A percentile compares a stretch with the other conserved stretches of the same genome.
These are phyloP conservation scores for Hyles lineata DNA, from an alignment of 2,888 invertebrate genomes.

Conservation along the genomic window DNA sequence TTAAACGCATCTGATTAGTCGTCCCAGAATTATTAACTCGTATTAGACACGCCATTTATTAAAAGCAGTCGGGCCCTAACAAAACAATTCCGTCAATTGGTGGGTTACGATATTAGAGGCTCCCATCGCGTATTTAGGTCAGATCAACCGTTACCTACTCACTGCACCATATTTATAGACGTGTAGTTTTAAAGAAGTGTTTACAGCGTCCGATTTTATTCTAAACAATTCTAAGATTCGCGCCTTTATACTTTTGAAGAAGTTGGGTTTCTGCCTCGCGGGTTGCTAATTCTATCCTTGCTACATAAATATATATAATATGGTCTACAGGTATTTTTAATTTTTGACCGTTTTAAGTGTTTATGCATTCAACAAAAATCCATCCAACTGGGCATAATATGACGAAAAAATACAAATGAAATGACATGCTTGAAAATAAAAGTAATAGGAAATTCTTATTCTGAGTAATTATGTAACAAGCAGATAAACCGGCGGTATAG, in stretches of 20 bases:
- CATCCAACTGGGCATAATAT: too few relatives aligned
- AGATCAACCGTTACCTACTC: neutral
- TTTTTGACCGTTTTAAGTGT: too few relatives aligned
- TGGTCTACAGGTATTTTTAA: too few relatives aligned
- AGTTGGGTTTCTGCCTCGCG: too few relatives aligned
- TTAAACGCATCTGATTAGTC: too few relatives aligned
- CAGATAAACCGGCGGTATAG: neutral
- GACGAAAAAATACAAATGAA: neutral
- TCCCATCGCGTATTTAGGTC: neutral
- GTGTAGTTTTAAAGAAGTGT: neutral
- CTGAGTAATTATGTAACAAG: neutral
- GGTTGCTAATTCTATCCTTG: too few relatives aligned
- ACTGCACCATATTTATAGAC: neutral
- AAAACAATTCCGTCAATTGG: constrained; percentile 3
- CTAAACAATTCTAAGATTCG: neutral
- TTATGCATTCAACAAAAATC: too few relatives aligned
- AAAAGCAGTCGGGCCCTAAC: neutral
- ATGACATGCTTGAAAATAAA: neutral
- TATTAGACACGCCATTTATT: neutral
- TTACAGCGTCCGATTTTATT: neutral
- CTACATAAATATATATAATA: too few relatives aligned
- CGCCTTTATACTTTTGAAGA: too few relatives aligned
- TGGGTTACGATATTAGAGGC: neutral
- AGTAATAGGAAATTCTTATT: neutral
- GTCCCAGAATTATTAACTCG: too few relatives aligned